Percentiles rank a stretch among this genome's conserved stretches.
Evolutionary conservation across 2,797 vertebrate genomes (phyloP).

Genomic region (Anableps anableps): DNA sequence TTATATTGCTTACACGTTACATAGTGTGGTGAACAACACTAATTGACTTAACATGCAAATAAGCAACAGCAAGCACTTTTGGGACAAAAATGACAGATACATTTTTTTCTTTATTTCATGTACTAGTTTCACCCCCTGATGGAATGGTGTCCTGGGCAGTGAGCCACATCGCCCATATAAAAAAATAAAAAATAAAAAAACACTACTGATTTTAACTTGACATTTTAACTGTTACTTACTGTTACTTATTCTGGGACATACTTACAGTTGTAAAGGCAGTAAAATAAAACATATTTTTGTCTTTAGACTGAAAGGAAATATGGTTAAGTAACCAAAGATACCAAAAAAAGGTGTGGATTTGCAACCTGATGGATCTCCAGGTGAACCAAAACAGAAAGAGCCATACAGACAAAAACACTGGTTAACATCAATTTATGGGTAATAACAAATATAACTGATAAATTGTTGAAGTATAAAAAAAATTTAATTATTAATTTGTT

Average conservation of each 20-base stretch:
- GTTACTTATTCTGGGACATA: neutral
- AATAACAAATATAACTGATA: neutral
- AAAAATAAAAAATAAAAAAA: no score
- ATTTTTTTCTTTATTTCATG: neutral
- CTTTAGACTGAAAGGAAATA: neutral
- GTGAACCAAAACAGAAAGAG: neutral
- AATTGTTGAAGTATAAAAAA: neutral
- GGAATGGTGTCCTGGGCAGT: neutral
- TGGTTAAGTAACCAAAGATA: neutral
- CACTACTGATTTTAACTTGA: neutral
- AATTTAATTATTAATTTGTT: neutral
- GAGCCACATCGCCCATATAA: neutral
- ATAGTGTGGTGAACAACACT: neutral
- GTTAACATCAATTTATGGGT: neutral
- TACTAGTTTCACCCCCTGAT: neutral
- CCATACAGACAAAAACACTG: neutral
- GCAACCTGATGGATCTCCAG: neutral
- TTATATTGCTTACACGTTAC: neutral
- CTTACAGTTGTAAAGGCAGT: neutral
- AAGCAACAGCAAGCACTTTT: neutral
- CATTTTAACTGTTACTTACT: neutral
- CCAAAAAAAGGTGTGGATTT: neutral
- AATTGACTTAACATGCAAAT: neutral
- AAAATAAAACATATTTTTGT: neutral
- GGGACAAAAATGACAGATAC: neutral